A percentile compares a stretch with the other conserved stretches of the same genome.
Evolutionary conservation across 2,888 invertebrate genomes (phyloP).

Genomic region (Diogma glabrata): DNA sequence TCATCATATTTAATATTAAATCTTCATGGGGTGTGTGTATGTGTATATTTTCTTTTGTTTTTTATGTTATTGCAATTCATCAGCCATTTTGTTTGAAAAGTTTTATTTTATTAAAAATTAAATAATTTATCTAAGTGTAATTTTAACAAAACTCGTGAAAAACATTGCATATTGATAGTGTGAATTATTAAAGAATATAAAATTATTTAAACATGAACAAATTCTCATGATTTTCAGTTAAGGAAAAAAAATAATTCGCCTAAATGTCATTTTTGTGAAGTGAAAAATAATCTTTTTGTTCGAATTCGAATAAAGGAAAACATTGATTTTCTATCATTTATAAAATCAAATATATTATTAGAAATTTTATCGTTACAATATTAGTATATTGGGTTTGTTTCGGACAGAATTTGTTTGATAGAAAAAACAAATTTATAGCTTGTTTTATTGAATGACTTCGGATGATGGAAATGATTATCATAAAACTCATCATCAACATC

Average conservation of each 20-base stretch:
- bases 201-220: not conserved
- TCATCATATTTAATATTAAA: too few relatives aligned
- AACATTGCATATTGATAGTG: not conserved
- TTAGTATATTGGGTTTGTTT: not conserved
- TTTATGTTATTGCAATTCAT: conserved; percentile 8
- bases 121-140: not conserved
- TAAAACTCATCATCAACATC: conserved; percentile 18
- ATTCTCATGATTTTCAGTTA: not conserved
- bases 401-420: not conserved
- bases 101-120: conserved; percentile 2
- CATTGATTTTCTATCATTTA: not conserved
- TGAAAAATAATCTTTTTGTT: not conserved
- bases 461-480: conserved; percentile 22
- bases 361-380: not conserved
- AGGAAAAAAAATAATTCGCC: conserved; percentile 4
- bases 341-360: not conserved
- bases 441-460: conserved; percentile 21
- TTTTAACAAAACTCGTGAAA: not conserved
- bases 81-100: conserved; percentile 9
- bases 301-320: not conserved
- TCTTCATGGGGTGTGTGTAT: conserved; percentile 7
- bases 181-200: not conserved
- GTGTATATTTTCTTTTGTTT: too few relatives aligned
- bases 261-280: conserved; percentile 5
- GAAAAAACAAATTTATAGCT: too few relatives aligned